These are phyloP conservation scores for Nestor notabilis DNA, from an alignment of 2,113 vertebrate species.

Conservation along the genomic window DNA sequence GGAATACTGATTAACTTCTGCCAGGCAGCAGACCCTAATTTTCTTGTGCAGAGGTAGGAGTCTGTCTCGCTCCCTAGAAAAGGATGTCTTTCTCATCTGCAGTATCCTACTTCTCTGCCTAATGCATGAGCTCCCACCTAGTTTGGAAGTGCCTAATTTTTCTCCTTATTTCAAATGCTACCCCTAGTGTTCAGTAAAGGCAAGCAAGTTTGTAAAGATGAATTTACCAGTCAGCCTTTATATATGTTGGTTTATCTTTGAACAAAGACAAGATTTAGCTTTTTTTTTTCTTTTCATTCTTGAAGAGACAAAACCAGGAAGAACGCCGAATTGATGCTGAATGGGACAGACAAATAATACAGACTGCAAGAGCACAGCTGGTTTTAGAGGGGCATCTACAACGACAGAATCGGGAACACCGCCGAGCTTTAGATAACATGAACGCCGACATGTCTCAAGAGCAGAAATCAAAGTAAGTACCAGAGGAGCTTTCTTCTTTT, in stretches of 20 bases:
- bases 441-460: slow-evolving; percentile 78
- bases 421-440: slow-evolving; percentile 73
- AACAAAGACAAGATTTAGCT: not conserved
- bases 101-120: not conserved
- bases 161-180: not conserved
- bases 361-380: slow-evolving; percentile 57
- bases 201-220: not conserved
- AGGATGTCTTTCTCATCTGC: not conserved
- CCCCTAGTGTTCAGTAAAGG: not conserved
- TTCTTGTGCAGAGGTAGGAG: not conserved
- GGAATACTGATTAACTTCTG: not conserved
- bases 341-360: slow-evolving; percentile 60
- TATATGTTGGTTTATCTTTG: not conserved
- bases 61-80: not conserved
- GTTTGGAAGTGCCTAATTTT: not conserved
- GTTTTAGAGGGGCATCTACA: slow-evolving; percentile 76
- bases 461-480: slow-evolving; percentile 78
- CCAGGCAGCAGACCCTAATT: not conserved
- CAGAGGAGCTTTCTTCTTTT: not conserved
- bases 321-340: slow-evolving; percentile 63
- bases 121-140: not conserved
- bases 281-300: not conserved
- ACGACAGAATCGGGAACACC: slow-evolving; percentile 58
- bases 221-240: not conserved
- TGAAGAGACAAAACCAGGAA: slow-evolving; percentile 75